Evolutionary conservation across 2,113 vertebrate genomes (phyloP).

Genomic region (Nibea coibor): DNA sequence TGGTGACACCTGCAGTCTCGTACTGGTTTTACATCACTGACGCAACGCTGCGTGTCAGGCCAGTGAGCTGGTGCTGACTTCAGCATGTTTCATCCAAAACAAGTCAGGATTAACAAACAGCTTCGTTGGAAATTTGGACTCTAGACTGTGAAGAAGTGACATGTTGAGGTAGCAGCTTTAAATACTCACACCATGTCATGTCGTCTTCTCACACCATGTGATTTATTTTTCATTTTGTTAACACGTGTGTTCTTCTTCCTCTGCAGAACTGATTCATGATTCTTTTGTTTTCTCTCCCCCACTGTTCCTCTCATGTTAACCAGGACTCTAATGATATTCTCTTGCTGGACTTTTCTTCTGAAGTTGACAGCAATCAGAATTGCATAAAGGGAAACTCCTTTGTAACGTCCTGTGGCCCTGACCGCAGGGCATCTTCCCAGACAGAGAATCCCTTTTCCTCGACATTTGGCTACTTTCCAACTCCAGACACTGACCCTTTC

Average conservation of each 20-base stretch:
- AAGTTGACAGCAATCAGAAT: slow-evolving; percentile 94
- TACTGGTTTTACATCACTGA: not conserved
- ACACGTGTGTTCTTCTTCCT: slow-evolving; percentile 38
- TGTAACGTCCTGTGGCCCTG: slow-evolving; percentile 81
- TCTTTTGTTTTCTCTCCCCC: slow-evolving; percentile 50
- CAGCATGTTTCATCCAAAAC: not conserved
- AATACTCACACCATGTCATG: slow-evolving; percentile 7
- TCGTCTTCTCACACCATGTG: slow-evolving; percentile 45
- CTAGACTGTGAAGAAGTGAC: not conserved
- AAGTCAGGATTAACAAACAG: not conserved
- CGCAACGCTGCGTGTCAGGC: not conserved
- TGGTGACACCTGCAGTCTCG: slow-evolving; percentile 1
- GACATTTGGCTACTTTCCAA: slow-evolving; percentile 91
- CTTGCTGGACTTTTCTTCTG: slow-evolving; percentile 96
- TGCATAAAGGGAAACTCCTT: slow-evolving; percentile 90
- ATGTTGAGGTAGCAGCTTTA: slow-evolving; percentile 62
- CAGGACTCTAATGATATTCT: slow-evolving; percentile 94
- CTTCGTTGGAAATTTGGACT: not conserved
- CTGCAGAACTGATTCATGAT: slow-evolving; percentile 66
- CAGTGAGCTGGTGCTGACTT: not conserved
- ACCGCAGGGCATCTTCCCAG: slow-evolving; percentile 84
- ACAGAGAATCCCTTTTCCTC: slow-evolving; percentile 87
- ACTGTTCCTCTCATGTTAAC: slow-evolving; percentile 85
- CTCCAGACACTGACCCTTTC: slow-evolving; percentile 93
- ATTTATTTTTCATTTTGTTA: slow-evolving; percentile 68